Percentiles rank a stretch among this genome's conserved stretches.
phyloP scores from a whole-genome alignment of 2,113 vertebrate species.

The Rhinolophus sinicus region DNA sequence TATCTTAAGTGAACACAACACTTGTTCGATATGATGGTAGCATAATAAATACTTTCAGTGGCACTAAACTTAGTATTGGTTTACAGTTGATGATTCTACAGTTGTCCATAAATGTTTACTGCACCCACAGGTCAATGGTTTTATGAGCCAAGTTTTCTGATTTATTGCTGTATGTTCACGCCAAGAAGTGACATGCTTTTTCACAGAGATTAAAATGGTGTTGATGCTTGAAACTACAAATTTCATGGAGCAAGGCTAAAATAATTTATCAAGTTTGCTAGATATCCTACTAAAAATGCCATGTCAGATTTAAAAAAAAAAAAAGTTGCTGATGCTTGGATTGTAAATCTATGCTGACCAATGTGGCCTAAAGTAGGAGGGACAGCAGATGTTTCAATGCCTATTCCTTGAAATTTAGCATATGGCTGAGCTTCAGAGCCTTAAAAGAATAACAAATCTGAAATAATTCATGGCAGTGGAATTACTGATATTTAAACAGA shows the following conservation, averaged over 20 bases:
- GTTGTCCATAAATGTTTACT: slow-evolving; percentile 56
- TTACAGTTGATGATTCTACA: slow-evolving; percentile 21
- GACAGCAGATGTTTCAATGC: slow-evolving; percentile 70
- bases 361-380: slow-evolving; percentile 62
- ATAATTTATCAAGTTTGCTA: slow-evolving; percentile 65
- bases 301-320: slow-evolving; percentile 34
- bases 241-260: slow-evolving; percentile 61
- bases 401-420: slow-evolving; percentile 68
- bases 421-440: slow-evolving; percentile 55
- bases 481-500: slow-evolving; percentile 82
- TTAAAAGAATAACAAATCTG: slow-evolving; percentile 72
- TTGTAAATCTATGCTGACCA: slow-evolving; percentile 68
- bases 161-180: slow-evolving; percentile 40
- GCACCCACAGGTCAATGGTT: slow-evolving; percentile 21
- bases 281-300: slow-evolving; percentile 64
- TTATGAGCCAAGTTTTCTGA: slow-evolving; percentile 52
- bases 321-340: background rate
- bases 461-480: slow-evolving; percentile 74
- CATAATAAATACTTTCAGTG: background rate
- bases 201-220: slow-evolving; percentile 66
- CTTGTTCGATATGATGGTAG: background rate
- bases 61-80: background rate
- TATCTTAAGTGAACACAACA: background rate
- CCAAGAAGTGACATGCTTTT: slow-evolving; percentile 60
- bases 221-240: slow-evolving; percentile 58